Percentiles rank a stretch among this genome's conserved stretches.
Evolutionary conservation across 1,140 invertebrate genomes (phyloP).

Genomic region (Drosophila lini): DNA sequence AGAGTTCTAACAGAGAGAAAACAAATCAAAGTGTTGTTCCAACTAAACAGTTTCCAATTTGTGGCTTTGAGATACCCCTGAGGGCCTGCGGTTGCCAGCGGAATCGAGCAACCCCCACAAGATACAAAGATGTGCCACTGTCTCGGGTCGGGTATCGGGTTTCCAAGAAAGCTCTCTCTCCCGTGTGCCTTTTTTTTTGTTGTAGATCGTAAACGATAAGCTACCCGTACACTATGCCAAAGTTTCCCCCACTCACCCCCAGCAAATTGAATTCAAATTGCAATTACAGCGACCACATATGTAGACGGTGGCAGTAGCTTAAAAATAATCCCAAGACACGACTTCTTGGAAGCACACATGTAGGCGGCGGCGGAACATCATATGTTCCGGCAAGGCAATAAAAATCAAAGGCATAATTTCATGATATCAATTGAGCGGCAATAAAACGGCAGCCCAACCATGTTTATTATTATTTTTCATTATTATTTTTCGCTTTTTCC

Average conservation of each 20-base stretch:
- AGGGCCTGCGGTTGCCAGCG: slow-evolving; percentile 33
- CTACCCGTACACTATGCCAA: slow-evolving; percentile 19
- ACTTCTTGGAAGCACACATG: slow-evolving; percentile 25
- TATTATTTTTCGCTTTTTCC: slow-evolving; percentile 39
- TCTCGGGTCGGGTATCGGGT: slow-evolving; percentile 26
- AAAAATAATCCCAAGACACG: slow-evolving; percentile 62
- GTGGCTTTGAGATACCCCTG: slow-evolving; percentile 12
- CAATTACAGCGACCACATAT: slow-evolving; percentile 59
- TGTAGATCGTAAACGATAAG: slow-evolving; percentile 52
- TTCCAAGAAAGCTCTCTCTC: slow-evolving; percentile 33
- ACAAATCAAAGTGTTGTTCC: background rate
- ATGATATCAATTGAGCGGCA: slow-evolving; percentile 74
- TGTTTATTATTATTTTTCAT: slow-evolving; percentile 76
- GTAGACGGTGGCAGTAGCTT: slow-evolving; percentile 35
- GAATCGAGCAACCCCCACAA: slow-evolving; percentile 21
- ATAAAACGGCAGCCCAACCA: slow-evolving; percentile 64
- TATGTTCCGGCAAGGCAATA: slow-evolving; percentile 77
- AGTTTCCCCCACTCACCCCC: slow-evolving; percentile 2
- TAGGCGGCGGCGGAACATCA: slow-evolving; percentile 61
- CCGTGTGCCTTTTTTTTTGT: background rate
- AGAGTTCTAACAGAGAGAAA: slow-evolving; percentile 12
- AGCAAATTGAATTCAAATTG: slow-evolving; percentile 55
- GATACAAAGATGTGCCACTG: slow-evolving; percentile 13
- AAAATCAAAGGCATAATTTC: slow-evolving; percentile 84
- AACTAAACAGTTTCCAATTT: slow-evolving; percentile 36